Conservation (phyloP, 2,113 vertebrate species). For the Lophotis ruficrista region DNA sequence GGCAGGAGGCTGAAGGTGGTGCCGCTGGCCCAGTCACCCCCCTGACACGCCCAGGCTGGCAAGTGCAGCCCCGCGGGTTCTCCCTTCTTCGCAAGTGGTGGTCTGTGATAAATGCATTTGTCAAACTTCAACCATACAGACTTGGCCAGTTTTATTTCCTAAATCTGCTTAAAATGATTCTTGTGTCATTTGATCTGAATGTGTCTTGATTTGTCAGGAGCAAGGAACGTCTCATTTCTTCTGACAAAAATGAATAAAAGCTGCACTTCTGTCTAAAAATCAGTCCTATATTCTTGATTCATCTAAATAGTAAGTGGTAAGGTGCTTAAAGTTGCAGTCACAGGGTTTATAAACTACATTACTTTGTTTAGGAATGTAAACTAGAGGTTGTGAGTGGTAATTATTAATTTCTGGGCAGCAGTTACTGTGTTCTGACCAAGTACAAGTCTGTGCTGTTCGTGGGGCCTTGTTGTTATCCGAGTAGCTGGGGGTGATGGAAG, state of each 20-base stretch:
- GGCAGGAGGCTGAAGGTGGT: neutral
- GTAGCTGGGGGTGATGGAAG: neutral
- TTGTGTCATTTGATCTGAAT: neutral
- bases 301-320: neutral
- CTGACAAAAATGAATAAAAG: neutral
- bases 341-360: neutral
- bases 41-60: neutral
- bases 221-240: neutral
- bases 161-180: neutral
- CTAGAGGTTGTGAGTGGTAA: neutral
- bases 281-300: neutral
- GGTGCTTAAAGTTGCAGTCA: neutral
- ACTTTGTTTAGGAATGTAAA: neutral
- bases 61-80: fast-evolving
- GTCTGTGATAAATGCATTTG: too few relatives aligned
- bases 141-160: neutral
- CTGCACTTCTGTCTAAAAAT: neutral
- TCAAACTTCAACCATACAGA: neutral
- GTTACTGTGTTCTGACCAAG: neutral
- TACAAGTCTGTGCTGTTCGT: neutral
- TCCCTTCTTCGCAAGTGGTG: neutral
- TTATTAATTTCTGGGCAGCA: neutral
- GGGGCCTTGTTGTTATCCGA: neutral
- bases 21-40: neutral
- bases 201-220: neutral